Evolutionary conservation across 23 tunicate genomes (phyloP).

Genomic region (Phallusia fumigata): DNA sequence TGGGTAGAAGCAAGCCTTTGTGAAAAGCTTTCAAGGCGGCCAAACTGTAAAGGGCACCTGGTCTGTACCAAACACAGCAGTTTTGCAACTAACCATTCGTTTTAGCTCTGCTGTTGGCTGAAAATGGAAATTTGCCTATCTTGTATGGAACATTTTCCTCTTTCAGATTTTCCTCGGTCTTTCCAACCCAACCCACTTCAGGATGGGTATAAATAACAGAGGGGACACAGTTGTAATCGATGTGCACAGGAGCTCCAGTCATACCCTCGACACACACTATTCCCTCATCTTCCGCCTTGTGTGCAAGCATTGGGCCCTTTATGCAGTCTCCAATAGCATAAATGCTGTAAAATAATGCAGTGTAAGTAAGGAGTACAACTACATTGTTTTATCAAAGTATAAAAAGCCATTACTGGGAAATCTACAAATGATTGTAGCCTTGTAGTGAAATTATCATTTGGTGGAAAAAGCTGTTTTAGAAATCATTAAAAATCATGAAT

Average conservation of each 20-base stretch:
- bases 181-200: constrained; percentile 98
- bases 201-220: constrained; percentile 99
- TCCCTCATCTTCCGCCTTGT: constrained; percentile 99
- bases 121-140: constrained; percentile 92
- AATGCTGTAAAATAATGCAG: constrained; percentile 24
- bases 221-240: constrained; percentile 97
- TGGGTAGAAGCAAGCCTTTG: no score
- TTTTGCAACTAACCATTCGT: constrained; percentile 46
- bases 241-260: constrained; percentile 96
- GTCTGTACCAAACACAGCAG: no score
- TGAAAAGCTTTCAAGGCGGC: no score
- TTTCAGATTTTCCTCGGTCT: constrained; percentile 88
- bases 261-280: constrained; percentile 92
- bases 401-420: no score
- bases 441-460: no score
- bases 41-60: no score
- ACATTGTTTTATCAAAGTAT: no score
- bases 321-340: constrained; percentile 95
- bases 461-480: no score
- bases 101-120: constrained; percentile 93
- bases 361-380: no score
- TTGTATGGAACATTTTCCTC: constrained; percentile 78
- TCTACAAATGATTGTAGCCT: no score
- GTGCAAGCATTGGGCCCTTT: constrained; percentile 95
- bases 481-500: no score